Evolutionary conservation across 1,140 invertebrate genomes (phyloP).

Genomic region (Danaus plexippus): DNA sequence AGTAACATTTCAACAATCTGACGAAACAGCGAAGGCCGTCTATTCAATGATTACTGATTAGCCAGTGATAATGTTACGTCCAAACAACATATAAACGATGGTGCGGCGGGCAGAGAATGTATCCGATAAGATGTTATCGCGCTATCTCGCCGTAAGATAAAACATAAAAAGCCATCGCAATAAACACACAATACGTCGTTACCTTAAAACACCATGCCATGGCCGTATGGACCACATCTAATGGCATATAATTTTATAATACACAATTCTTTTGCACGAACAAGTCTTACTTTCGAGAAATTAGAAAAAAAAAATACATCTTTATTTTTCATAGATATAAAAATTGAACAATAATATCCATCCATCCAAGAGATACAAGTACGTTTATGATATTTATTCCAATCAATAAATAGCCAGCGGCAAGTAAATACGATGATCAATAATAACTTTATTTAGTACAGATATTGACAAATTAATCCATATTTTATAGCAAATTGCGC

Average conservation of each 20-base stretch:
- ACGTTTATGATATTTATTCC: too few relatives aligned
- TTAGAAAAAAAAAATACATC: too few relatives aligned
- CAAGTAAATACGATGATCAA: too few relatives aligned
- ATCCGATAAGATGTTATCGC: constrained; percentile 26
- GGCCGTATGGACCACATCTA: constrained; percentile 8
- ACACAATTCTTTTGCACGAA: too few relatives aligned
- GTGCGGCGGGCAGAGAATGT: constrained; percentile 26
- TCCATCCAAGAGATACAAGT: too few relatives aligned
- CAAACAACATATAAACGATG: constrained; percentile 29
- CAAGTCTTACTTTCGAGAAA: too few relatives aligned
- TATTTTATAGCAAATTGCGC: too few relatives aligned
- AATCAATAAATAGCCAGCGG: too few relatives aligned
- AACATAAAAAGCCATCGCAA: constrained; percentile 27
- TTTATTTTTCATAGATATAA: too few relatives aligned
- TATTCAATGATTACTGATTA: constrained; percentile 8
- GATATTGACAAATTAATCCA: too few relatives aligned
- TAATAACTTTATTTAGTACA: too few relatives aligned
- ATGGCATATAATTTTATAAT: constrained; percentile 21
- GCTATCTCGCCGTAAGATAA: constrained; percentile 13
- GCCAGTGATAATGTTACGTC: constrained; percentile 5
- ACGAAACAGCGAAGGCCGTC: constrained; percentile 6
- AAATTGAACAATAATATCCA: too few relatives aligned
- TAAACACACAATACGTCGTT: constrained; percentile 18
- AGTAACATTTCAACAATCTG: constrained; percentile 14
- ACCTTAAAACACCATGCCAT: constrained; percentile 41